Base-by-base conservation (phyloP, 2,797 vertebrate species). In the Allenopithecus nigroviridis region DNA sequence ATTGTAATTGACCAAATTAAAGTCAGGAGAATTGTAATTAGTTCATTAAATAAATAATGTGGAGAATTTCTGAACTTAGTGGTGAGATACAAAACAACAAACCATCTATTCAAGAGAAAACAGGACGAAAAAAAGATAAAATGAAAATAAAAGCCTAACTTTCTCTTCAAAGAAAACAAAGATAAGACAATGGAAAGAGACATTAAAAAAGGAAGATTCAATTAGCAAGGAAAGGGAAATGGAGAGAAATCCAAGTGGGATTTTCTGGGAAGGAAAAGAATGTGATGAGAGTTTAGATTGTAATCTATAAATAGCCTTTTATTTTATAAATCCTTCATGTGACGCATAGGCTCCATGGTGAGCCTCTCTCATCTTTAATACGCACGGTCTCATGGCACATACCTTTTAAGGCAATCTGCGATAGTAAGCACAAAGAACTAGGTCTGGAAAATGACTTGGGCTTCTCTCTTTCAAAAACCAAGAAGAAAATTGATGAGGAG, bases 1-100 rank as follows among this genome's bases (percentile, higher is more conserved):
- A 96, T 92, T 90, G 91, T 75, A 96, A 91, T 68, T 88, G 92
- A 95, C 91, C 96, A 97, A 97, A 97, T 98, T 95, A 93, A 95
- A 93, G 84, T 88, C 75, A 91, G 93, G 95, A 96, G 83, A 97
- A 97, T 50, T 84, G 50, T 94, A 96, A 95, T 96, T 96, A 96
- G 83, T 96, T 97, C 96, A 94, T 95, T 95, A 96, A 96, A 96
- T 94, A 97, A 95, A 97, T 95, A 75, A 78, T 79, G 30, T 84
- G 74, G 72, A 95, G 76, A 92, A 85, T 94, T 95, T 97, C 41
- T 33, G 33, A 97, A 70, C 30, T 46, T 80, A 84, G 46, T 0
- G 0, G n/a, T 83, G 50, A 97, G 41, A 28, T 64, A 72, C 13
- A 81, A 91, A 95, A 86, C 81, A 95, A 90, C 2, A 80, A 53